Evolutionary conservation across 2,113 vertebrate species (phyloP).

Genomic region (Zapus hudsonius): DNA sequence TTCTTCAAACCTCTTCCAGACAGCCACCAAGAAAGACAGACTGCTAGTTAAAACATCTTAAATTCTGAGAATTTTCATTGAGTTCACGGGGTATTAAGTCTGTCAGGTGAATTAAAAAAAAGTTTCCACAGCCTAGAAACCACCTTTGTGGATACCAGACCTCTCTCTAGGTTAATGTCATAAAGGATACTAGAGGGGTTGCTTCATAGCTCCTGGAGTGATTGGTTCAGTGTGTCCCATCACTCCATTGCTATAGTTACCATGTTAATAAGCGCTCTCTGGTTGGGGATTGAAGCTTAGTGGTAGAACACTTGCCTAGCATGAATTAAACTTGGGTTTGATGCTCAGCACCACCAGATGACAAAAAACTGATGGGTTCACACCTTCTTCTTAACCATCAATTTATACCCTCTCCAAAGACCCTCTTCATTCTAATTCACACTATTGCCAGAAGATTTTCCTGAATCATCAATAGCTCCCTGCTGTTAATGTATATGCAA

Average conservation of each 20-base stretch:
- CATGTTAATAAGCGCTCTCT: neutral
- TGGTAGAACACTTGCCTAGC: neutral
- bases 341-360: neutral
- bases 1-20: conserved; percentile 42
- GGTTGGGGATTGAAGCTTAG: neutral
- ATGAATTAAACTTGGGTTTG: neutral
- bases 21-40: conserved; percentile 38
- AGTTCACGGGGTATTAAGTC: neutral
- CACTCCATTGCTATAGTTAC: neutral
- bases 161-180: neutral
- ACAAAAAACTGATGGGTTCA: neutral
- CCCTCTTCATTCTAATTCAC: neutral
- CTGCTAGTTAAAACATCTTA: neutral
- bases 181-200: neutral
- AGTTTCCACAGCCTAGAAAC: neutral
- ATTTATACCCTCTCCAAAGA: neutral
- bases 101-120: neutral
- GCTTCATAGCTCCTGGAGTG: neutral
- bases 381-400: neutral
- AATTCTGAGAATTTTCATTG: conserved; percentile 32
- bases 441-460: neutral
- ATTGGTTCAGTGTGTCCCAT: neutral
- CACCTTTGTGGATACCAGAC: neutral
- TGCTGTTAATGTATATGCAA: neutral
- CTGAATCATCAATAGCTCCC: neutral